phyloP scores from a whole-genome alignment of 2,113 vertebrate species.

The Pterocles orientalis region DNA sequence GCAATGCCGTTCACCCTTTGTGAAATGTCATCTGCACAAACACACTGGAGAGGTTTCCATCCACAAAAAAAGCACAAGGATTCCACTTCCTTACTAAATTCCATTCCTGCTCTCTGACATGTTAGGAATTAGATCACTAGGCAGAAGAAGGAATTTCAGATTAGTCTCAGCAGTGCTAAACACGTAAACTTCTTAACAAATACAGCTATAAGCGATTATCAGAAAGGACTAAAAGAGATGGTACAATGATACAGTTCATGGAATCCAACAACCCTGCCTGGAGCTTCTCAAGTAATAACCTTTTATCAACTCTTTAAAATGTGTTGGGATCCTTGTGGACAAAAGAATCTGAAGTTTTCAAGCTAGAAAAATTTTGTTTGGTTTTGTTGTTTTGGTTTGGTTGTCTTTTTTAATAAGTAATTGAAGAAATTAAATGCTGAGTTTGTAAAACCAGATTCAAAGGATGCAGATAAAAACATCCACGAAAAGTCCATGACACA shows the following conservation, averaged over 20 bases:
- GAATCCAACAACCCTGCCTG: neutral
- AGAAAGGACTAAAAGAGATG: neutral
- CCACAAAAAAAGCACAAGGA: neutral
- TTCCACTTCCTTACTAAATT: neutral
- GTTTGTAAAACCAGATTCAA: neutral
- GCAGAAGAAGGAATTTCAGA: neutral
- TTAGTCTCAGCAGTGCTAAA: neutral
- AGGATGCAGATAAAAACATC: neutral
- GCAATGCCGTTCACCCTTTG: neutral
- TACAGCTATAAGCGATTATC: neutral
- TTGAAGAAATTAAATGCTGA: neutral
- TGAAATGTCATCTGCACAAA: neutral
- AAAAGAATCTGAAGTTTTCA: neutral
- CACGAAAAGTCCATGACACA: neutral
- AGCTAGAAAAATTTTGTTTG: neutral
- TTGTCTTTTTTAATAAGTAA: neutral
- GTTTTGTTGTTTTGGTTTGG: no score
- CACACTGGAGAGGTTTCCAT: neutral
- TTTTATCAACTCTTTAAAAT: neutral
- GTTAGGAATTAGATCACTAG: neutral
- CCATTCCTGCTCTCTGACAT: neutral
- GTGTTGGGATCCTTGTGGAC: neutral
- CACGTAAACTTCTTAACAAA: neutral
- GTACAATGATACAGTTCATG: neutral
- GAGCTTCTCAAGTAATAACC: neutral